A percentile compares a stretch with the other conserved stretches of the same genome.
Evolutionary conservation across 2,113 vertebrate species (phyloP).

Genomic region (Phaethon lepturus): DNA sequence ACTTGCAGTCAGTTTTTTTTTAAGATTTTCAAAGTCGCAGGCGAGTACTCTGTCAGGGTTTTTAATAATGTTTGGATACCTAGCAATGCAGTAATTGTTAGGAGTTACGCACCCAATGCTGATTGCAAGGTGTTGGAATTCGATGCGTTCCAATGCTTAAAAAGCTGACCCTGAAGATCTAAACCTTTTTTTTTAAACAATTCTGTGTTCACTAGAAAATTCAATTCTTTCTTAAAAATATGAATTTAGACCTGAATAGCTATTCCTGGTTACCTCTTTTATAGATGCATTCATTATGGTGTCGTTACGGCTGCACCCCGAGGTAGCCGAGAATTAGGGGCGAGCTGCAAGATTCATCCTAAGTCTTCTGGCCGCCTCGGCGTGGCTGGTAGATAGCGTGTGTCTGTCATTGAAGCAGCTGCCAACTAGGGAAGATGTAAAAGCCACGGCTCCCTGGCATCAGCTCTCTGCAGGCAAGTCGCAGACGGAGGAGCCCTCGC

Average conservation of each 20-base stretch:
- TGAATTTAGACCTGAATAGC: not conserved
- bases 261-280: not conserved
- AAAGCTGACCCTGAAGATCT: not conserved
- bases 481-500: not conserved
- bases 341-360: not conserved
- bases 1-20: not conserved
- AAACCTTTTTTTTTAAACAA: not conserved
- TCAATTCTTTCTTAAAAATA: not conserved
- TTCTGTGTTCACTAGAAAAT: not conserved
- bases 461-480: not conserved
- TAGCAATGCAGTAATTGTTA: not conserved
- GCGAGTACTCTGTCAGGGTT: not conserved
- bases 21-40: not conserved
- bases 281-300: accelerated
- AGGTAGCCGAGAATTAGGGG: not conserved
- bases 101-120: not conserved
- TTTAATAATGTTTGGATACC: not conserved
- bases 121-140: not conserved
- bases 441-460: not conserved
- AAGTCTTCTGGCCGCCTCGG: not conserved
- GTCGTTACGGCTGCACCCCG: not conserved
- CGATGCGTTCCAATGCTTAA: not conserved
- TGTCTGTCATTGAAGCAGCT: not conserved
- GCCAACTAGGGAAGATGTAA: not conserved
- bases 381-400: not conserved